Evolutionary conservation across 2,113 vertebrate species (phyloP).

Genomic region (Propithecus coquereli): DNA sequence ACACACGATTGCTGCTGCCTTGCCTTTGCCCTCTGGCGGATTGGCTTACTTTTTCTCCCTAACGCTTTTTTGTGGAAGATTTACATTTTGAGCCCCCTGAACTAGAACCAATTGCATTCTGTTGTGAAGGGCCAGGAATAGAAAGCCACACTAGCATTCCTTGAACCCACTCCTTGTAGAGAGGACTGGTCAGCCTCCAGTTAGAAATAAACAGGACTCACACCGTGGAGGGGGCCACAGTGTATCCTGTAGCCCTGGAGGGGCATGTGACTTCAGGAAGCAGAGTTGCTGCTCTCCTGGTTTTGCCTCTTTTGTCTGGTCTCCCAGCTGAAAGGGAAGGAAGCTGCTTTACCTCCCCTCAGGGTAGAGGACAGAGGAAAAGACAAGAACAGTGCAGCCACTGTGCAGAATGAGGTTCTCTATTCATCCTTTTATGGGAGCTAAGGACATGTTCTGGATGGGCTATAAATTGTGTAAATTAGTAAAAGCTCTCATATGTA

Average conservation of each 20-base stretch:
- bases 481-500: neutral
- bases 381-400: neutral
- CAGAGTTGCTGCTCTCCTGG: neutral
- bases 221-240: neutral
- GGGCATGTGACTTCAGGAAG: neutral
- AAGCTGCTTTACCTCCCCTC: neutral
- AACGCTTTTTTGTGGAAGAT: neutral
- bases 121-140: neutral
- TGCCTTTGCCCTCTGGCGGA: neutral
- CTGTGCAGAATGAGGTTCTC: neutral
- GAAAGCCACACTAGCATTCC: neutral
- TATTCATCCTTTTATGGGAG: neutral
- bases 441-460: neutral
- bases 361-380: neutral
- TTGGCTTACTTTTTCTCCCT: slow-evolving; percentile 2
- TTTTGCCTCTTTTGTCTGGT: neutral
- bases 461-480: neutral
- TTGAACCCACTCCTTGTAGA: neutral
- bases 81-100: slow-evolving; percentile 8
- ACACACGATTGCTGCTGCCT: neutral
- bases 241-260: fast-evolving
- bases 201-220: neutral
- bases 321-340: neutral
- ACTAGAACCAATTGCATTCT: neutral
- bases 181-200: neutral